Evolutionary conservation across 2,113 vertebrate genomes (phyloP).

Genomic region (Speoplatyrhinus poulsoni): DNA sequence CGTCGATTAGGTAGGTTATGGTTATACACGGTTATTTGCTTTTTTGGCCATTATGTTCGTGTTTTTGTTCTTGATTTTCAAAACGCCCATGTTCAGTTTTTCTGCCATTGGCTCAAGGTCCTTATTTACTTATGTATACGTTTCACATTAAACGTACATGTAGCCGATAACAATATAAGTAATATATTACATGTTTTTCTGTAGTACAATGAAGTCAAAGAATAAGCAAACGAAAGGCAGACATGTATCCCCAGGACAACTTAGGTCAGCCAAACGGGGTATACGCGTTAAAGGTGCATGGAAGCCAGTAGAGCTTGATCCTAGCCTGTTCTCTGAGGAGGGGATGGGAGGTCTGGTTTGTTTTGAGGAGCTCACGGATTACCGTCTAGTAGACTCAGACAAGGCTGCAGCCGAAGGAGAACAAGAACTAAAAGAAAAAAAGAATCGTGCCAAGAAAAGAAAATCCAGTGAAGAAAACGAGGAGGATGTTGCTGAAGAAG

Average conservation of each 20-base stretch:
- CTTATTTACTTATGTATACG: too few relatives aligned
- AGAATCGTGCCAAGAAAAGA: constrained; percentile 77
- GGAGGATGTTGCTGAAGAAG: constrained; percentile 14
- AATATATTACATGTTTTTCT: neutral
- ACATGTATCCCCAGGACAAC: constrained; percentile 10
- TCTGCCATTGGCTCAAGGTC: too few relatives aligned
- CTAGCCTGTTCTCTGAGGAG: constrained; percentile 84
- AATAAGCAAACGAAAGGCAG: constrained; percentile 57
- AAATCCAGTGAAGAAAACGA: constrained; percentile 56
- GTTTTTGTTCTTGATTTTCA: neutral
- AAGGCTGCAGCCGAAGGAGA: constrained; percentile 43
- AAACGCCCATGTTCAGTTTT: neutral
- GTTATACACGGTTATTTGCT: too few relatives aligned
- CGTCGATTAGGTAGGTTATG: too few relatives aligned
- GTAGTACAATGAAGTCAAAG: constrained; percentile 79
- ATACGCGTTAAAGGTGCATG: constrained; percentile 85
- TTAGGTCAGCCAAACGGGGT: constrained; percentile 63
- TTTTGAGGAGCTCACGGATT: constrained; percentile 91
- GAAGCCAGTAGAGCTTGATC: constrained; percentile 86
- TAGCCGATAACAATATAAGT: neutral
- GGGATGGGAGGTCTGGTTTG: constrained; percentile 86
- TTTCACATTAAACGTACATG: neutral
- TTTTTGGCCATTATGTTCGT: neutral
- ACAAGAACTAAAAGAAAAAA: constrained; percentile 65
- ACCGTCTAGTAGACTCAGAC: constrained; percentile 78